A percentile compares a stretch with the other conserved stretches of the same genome.
phyloP scores from a whole-genome alignment of 2,113 vertebrate genomes.

The Paracanthobrama guichenoti region DNA sequence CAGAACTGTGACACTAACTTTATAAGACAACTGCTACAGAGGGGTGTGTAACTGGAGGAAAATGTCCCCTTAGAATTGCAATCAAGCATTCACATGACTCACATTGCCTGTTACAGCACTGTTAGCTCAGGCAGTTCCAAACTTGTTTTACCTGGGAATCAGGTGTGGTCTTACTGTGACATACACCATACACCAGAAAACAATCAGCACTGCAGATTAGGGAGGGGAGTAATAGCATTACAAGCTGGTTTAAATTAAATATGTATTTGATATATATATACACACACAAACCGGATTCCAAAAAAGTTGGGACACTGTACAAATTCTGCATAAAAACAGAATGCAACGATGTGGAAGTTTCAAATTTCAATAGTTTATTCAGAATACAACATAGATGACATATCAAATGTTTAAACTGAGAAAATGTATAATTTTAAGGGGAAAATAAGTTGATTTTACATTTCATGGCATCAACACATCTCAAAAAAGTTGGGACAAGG shows the following conservation, averaged over 20 bases:
- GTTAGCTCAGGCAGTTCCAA: slow-evolving; percentile 74
- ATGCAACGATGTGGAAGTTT: no score
- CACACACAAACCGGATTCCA: no score
- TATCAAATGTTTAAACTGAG: no score
- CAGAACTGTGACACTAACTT: slow-evolving; percentile 10
- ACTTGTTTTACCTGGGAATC: slow-evolving; percentile 71
- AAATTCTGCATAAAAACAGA: no score
- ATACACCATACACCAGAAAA: slow-evolving; percentile 18
- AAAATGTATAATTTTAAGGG: no score
- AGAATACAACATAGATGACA: no score
- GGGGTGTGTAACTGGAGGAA: slow-evolving; percentile 71
- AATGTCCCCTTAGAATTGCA: slow-evolving; percentile 73
- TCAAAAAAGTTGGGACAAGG: no score
- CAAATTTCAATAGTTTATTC: no score
- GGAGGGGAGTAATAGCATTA: not conserved
- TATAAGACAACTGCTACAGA: slow-evolving; percentile 57
- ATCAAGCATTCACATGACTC: slow-evolving; percentile 73
- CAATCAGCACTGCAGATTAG: not conserved
- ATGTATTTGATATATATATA: no score
- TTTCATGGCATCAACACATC: no score
- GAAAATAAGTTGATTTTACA: no score
- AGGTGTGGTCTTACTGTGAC: slow-evolving; percentile 59
- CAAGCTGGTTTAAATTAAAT: not conserved
- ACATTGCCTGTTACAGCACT: slow-evolving; percentile 75
- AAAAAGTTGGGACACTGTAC: no score